Base-by-base conservation (phyloP, 2,888 invertebrate genomes). In the Thereva nobilitata region DNA sequence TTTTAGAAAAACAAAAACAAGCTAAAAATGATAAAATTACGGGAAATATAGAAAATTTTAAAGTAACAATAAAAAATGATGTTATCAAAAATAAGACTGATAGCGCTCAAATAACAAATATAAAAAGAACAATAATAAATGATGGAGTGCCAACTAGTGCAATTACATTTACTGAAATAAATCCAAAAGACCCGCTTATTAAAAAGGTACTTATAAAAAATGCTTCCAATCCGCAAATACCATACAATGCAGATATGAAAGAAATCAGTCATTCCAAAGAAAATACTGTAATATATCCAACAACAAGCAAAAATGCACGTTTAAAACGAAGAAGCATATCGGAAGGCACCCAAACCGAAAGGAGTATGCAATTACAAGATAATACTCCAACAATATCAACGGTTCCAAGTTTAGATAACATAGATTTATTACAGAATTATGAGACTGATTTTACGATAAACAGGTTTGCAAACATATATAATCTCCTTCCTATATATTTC, bases 1-100 rank as follows among this genome's bases (percentile, higher is more conserved):
- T 78, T 64, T 72, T 81, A 38, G 80, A 81, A 69, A 76, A 77
- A 40, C 76, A 76, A 71, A 75, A 76, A 70, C 64, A 71, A 54
- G 67, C 72, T 23, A 67, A 67, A 41, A 68, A 55, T 45, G 7
- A 59, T 5, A 57, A 67, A 42, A 57, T 66, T 0, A 54, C 52
- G 23, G n/a, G 23, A n/a, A 57, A 40, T 40, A 23, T 63, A 59
- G 55, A 59, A 23, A 49, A 44, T 40, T 57, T 67, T 44, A 68
- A 64, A 49, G 41, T 64, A 38, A 55, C 55, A 37, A 67, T 56
- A 40, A 56, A 42, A 7, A 63, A 65, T 34, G 49, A 67, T 49
- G 34, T 50, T 12, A 9, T 34, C 12, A 9, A 40, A 10, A n/a
- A 4, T 50, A 23, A 5, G 5, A 37, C 42, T 8, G n/a, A 23